phyloP scores from a whole-genome alignment of 2,888 invertebrate genomes.

The Phanerotoma sp. region DNA sequence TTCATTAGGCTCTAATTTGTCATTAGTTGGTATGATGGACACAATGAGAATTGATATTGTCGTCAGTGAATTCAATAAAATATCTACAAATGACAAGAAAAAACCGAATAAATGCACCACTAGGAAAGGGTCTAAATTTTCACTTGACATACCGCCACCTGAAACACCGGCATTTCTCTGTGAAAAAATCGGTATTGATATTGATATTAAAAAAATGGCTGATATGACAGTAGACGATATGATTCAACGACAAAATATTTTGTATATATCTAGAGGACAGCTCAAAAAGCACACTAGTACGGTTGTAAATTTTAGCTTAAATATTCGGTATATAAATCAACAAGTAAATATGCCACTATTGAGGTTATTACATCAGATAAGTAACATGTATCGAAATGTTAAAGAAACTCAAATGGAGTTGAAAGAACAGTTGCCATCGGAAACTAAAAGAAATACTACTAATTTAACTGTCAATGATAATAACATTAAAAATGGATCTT shows the following conservation, averaged over 20 bases:
- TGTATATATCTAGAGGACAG: conserved; percentile 84
- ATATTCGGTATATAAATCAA: conserved; percentile 88
- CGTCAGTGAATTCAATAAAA: conserved; percentile 80
- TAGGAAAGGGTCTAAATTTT: conserved; percentile 56
- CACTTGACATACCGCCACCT: conserved; percentile 63
- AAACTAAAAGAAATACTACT: conserved; percentile 46
- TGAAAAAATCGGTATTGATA: conserved; percentile 85
- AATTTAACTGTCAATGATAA: conserved; percentile 55
- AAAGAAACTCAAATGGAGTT: conserved; percentile 92
- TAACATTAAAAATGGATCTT: conserved; percentile 64
- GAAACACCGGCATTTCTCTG: conserved; percentile 90
- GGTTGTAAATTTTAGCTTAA: conserved; percentile 85
- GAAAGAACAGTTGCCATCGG: conserved; percentile 67
- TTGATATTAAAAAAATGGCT: conserved; percentile 86
- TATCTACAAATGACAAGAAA: conserved; percentile 62
- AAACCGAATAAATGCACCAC: conserved; percentile 55
- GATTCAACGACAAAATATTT: conserved; percentile 77
- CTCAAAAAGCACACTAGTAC: conserved; percentile 90
- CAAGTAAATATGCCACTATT: conserved; percentile 96
- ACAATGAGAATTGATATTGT: conserved; percentile 91
- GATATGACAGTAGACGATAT: conserved; percentile 87
- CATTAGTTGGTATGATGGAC: conserved; percentile 82
- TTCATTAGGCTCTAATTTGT: conserved; percentile 85
- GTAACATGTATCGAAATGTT: conserved; percentile 96
- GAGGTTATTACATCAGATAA: conserved; percentile 90